Conservation (phyloP, 2,888 invertebrate genomes). For the Acronicta aceris region DNA sequence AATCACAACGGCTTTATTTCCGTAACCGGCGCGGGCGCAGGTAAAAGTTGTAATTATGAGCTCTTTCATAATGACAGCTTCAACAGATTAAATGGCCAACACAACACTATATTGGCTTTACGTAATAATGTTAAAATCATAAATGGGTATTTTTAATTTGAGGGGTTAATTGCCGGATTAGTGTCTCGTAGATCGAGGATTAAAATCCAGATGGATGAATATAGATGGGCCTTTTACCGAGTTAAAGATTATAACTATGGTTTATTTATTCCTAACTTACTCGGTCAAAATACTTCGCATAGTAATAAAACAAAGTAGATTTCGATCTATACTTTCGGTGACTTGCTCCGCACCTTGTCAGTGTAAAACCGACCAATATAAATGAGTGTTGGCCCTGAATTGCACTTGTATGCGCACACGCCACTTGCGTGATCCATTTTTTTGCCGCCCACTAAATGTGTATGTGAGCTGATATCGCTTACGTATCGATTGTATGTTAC, state of each 20-base stretch:
- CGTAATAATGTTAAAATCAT: constrained; percentile 17
- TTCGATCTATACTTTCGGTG: not conserved
- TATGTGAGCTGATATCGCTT: constrained; percentile 25
- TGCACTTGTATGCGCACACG: constrained; percentile 28
- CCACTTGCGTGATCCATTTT: constrained; percentile 37
- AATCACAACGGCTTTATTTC: constrained; percentile 48
- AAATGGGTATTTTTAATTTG: no score
- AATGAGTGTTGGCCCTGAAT: constrained; percentile 25
- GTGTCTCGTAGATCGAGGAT: no score
- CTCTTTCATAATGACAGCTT: constrained; percentile 46
- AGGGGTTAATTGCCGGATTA: no score
- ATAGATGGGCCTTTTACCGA: no score
- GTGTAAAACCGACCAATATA: constrained; percentile 5
- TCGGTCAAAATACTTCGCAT: no score
- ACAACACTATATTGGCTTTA: constrained; percentile 40
- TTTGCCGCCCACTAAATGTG: constrained; percentile 37
- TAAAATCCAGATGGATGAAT: no score
- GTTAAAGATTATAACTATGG: no score
- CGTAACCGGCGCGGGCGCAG: constrained; percentile 43
- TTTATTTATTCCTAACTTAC: no score
- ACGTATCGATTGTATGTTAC: constrained; percentile 18
- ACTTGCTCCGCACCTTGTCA: not conserved
- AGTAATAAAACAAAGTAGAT: no score
- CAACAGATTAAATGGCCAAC: constrained; percentile 35
- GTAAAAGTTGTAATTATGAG: constrained; percentile 57